Evolutionary conservation across 2,888 invertebrate genomes (phyloP).

Genomic region (Apeira syringaria): DNA sequence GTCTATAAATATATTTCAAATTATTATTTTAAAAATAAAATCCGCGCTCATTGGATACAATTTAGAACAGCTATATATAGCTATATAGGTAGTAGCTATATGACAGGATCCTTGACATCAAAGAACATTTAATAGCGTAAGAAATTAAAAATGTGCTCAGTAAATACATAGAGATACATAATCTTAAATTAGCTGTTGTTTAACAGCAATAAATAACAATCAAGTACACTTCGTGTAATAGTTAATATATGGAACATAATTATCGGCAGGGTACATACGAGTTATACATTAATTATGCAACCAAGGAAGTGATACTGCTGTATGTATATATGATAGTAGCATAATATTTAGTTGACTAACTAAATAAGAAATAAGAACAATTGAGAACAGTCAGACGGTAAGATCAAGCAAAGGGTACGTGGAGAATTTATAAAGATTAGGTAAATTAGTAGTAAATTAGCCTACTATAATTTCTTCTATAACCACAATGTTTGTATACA

Average conservation of each 20-base stretch:
- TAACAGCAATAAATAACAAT: constrained; percentile 10
- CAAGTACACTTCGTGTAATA: constrained; percentile 1
- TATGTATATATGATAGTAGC: neutral
- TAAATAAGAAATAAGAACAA: constrained; percentile 5
- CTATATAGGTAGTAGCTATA: too few species aligned
- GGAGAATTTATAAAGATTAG: too few species aligned
- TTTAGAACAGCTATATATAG: constrained; percentile 8
- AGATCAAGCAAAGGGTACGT: constrained; percentile 17
- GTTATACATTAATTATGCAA: too few species aligned
- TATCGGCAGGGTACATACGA: neutral
- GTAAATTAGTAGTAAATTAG: too few species aligned
- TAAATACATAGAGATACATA: constrained; percentile 4
- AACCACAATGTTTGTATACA: too few species aligned
- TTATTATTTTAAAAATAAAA: too few species aligned
- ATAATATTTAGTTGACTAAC: constrained; percentile 1
- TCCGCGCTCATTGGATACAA: constrained; percentile 4
- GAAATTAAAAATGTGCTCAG: constrained; percentile 9
- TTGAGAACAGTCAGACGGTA: constrained; percentile 7
- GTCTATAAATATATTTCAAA: too few species aligned
- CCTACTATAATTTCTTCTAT: too few species aligned
- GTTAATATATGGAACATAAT: constrained; percentile 4
- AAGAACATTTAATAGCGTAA: constrained; percentile 7
- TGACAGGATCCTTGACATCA: constrained; percentile 15
- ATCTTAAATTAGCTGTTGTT: constrained; percentile 10
- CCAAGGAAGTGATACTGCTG: constrained; percentile 1